phyloP scores from a whole-genome alignment of 2,888 invertebrate genomes.

The Furcula furcula region DNA sequence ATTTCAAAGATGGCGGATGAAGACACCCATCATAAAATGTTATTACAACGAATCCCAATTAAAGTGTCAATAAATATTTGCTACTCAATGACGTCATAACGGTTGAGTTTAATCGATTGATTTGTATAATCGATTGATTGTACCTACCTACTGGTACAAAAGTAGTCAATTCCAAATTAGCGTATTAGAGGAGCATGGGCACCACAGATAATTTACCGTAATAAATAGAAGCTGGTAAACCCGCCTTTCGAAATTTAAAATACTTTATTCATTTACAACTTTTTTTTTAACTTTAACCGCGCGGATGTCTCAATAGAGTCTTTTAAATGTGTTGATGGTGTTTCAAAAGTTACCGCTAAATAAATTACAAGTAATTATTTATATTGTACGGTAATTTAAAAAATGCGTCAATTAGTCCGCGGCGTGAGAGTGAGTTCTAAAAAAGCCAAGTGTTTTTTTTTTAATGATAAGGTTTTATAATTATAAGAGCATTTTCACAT shows the following conservation, averaged over 20 bases:
- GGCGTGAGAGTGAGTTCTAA: not conserved
- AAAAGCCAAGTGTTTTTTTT: not conserved
- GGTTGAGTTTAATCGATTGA: too few relatives aligned
- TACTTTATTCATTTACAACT: conserved; percentile 1
- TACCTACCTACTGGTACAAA: too few relatives aligned
- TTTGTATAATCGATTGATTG: too few relatives aligned
- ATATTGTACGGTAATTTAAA: not conserved
- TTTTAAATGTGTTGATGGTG: not conserved
- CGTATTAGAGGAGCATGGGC: too few relatives aligned
- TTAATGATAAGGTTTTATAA: not conserved
- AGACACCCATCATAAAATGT: too few relatives aligned
- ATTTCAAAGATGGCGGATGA: too few relatives aligned
- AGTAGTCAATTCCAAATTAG: too few relatives aligned
- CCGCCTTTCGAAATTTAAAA: not conserved
- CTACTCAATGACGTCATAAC: too few relatives aligned
- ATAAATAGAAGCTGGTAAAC: not conserved
- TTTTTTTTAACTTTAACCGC: not conserved
- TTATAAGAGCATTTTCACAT: too few relatives aligned
- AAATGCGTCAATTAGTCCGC: not conserved
- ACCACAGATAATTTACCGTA: not conserved
- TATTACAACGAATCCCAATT: too few relatives aligned
- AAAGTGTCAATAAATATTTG: too few relatives aligned
- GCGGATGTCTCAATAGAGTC: not conserved
- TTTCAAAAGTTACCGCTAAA: not conserved
- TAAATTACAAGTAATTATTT: not conserved